These are phyloP conservation scores for Lordiphosa collinella DNA, from an alignment of 1,140 invertebrate genomes.

Conservation along the genomic window DNA sequence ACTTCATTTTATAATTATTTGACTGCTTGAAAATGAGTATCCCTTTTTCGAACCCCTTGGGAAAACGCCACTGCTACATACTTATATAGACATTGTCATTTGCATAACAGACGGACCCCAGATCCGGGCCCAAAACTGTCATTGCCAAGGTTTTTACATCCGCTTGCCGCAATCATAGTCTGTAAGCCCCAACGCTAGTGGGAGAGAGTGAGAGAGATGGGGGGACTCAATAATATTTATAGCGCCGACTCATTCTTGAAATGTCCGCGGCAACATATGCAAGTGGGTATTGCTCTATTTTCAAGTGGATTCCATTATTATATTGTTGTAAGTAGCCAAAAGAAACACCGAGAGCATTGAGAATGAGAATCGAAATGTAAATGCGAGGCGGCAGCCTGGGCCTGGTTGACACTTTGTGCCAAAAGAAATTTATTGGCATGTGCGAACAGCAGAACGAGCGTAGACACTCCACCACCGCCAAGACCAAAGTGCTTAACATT, in stretches of 20 bases:
- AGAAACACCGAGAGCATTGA: constrained; percentile 5
- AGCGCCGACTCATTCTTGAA: constrained; percentile 65
- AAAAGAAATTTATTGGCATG: constrained; percentile 67
- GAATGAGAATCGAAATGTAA: constrained; percentile 30
- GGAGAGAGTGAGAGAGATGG: background rate
- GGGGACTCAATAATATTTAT: constrained; percentile 71
- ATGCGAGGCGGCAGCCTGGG: constrained; percentile 25
- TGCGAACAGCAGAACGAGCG: constrained; percentile 33
- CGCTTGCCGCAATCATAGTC: constrained; percentile 73
- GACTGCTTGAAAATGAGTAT: too few relatives aligned
- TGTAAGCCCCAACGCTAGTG: constrained; percentile 2
- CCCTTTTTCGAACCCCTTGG: background rate
- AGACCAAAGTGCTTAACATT: constrained; percentile 45
- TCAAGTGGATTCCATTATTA: constrained; percentile 62
- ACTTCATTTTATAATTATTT: too few relatives aligned
- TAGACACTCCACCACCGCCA: constrained; percentile 1
- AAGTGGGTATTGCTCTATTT: constrained; percentile 75
- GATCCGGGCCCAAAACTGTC: constrained; percentile 57
- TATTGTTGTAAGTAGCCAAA: constrained; percentile 43
- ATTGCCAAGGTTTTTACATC: constrained; percentile 75
- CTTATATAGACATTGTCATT: constrained; percentile 44
- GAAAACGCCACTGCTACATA: background rate
- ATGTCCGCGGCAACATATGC: constrained; percentile 71
- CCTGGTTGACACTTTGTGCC: constrained; percentile 50
- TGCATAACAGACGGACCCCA: constrained; percentile 63